Evolutionary conservation across 2,113 vertebrate genomes (phyloP), one percentile per base, ranked within the genome.

Genomic region (Polypterus bichir): DNA sequence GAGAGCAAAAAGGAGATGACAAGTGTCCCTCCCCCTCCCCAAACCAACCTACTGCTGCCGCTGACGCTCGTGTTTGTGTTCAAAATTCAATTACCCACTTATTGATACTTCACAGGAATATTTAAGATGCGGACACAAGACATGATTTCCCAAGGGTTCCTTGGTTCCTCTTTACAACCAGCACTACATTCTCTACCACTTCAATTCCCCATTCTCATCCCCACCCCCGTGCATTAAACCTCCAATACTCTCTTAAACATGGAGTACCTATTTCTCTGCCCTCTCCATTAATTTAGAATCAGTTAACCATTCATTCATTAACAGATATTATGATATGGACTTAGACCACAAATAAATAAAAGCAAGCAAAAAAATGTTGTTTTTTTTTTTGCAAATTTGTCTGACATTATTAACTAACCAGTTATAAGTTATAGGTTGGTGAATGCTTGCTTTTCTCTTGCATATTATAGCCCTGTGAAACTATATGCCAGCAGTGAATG

Each of bases 61-160:
- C 90, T 88, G 78, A 92, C 82, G 77, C 92, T 96, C 92, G 93
- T 96, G 94, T 98, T 98, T 94, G 94, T 97, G 92, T 96, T 98
- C 92, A 97, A 93, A 97, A 98, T 97, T 98, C 94, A 98, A 98
- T 98, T 97, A 98, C 94, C 92, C 91, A 90, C 92, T 98, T 98
- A 98, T 98, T 98, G 96, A 98, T 98, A 97, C 92, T 95, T 97
- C 92, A 96, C 92, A 92, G 91, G 92, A 92, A 97, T 98, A 94
- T 97, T 98, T 96, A 97, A 98, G 94, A 97, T 94, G 93, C 94
- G 97, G 95, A 97, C 96, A 97, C 86, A 89, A 92, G 90, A 91
- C 88, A 82, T 98, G 96, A 98, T 98, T 98, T 98, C 96, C 96
- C 94, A 83, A 67, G 92, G 88, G 94, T 88, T 77, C 79, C 82